Evolutionary conservation across 1,140 invertebrate species (phyloP), one percentile per base, ranked within the genome.

Genomic region (Aphelenchoides fujianensis): DNA sequence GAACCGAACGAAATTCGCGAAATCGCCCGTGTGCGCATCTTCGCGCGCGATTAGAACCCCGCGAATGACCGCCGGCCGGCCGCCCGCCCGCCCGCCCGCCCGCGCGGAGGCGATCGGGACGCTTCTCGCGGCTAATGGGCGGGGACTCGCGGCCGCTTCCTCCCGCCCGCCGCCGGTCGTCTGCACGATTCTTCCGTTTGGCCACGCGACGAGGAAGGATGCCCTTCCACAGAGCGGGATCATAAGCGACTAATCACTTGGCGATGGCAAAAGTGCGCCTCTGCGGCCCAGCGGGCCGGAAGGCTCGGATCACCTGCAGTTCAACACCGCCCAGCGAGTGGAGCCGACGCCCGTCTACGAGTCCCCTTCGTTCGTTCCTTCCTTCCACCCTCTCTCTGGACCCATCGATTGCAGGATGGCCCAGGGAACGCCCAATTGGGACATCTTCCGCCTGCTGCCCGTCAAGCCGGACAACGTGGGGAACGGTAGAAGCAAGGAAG

Each of bases 401-500:
- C 12, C 41, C 12, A 48, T 16, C 12, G 41, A 48, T 34, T 66
- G 37, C 12, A 66, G 63, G 53, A 69, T 70, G 12, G 16, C 61
- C 2, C 30, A 16, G 2, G 62, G 19, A 12, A 12, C 2, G 3
- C 72, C 7, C 12, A 70, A 52, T 19, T 81, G 79, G 79, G 79
- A 81, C 59, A 81, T 81, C 27, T 81, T 81, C 57, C 68, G 80
- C 48, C 62, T 81, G 32, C 41, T 82, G 19, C 79, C 79, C 16
- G 77, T 78, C 16, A 73, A 74, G 55, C 74, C 78, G 16, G 79
- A 81, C 57, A 62, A 74, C 9, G 27, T 75, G 31, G 77, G 72
- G 3, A 82, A 82, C 55, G 80, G 79, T 82, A 41, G 59, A 34
- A n/a, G n/a, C n/a, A n/a, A n/a, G n/a, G n/a, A n/a, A n/a, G n/a